phyloP scores from a whole-genome alignment of 2,888 invertebrate genomes.

The Spodoptera exigua region DNA sequence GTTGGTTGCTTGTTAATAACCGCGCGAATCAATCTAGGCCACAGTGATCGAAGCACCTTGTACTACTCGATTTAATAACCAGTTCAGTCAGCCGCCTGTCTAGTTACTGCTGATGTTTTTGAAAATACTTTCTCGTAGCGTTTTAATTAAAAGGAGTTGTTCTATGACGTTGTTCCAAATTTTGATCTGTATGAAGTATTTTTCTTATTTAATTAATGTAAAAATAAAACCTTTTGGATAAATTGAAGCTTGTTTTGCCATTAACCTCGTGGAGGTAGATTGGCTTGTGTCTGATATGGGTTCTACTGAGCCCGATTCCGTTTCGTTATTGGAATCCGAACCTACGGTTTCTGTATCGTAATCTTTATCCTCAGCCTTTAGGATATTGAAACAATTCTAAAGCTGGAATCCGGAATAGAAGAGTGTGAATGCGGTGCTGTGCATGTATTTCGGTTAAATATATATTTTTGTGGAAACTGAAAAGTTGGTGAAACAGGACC shows the following conservation, averaged over 20 bases:
- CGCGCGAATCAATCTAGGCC: constrained; percentile 47
- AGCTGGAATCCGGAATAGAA: constrained; percentile 28
- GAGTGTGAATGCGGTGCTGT: constrained; percentile 24
- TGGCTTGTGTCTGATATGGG: constrained; percentile 34
- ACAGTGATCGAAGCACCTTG: constrained; percentile 37
- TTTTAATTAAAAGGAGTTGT: constrained; percentile 37
- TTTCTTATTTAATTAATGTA: constrained; percentile 26
- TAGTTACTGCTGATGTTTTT: constrained; percentile 32
- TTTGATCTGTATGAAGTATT: constrained; percentile 5
- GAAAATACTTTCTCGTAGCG: constrained; percentile 29
- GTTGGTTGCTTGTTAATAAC: constrained; percentile 53
- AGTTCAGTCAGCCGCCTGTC: constrained; percentile 28
- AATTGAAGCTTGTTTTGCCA: constrained; percentile 21
- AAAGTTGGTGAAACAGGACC: constrained; percentile 21
- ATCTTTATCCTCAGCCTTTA: constrained; percentile 42
- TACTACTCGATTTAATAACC: constrained; percentile 45
- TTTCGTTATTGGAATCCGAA: constrained; percentile 33
- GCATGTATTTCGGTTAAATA: constrained; percentile 25
- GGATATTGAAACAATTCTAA: constrained; percentile 50
- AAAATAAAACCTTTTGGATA: constrained; percentile 8
- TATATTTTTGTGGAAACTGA: constrained; percentile 25
- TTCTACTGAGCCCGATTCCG: constrained; percentile 10
- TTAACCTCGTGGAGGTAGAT: constrained; percentile 31
- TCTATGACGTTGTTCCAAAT: constrained; percentile 14
- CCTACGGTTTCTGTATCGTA: constrained; percentile 33